Base-by-base conservation (phyloP, 2,797 vertebrate species). In the Diglossa cyanea region DNA sequence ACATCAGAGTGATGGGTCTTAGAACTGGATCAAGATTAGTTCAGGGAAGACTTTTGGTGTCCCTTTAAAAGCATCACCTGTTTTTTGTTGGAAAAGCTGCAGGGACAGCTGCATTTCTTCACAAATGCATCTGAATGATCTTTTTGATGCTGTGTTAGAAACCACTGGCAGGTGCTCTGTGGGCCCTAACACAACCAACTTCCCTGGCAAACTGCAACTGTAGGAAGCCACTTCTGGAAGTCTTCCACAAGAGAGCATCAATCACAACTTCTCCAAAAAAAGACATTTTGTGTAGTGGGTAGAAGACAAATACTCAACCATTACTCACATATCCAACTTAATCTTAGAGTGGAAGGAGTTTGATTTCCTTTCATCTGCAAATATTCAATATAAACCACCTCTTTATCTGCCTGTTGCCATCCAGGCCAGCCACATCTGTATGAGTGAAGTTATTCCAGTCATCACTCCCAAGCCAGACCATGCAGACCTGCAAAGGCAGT, bases 21-120 rank as follows among this genome's bases (percentile, higher is more conserved):
- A 33, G 35, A 75, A 30, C 8, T 1, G 15, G 15, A 33, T 6
- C 0, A 0, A 31, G 20, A 17, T 2, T 2, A 11, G 7, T 8
- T 55, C 37, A 53, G 31, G 33, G 30, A 55, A 63, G 37, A 42
- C 3, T 58, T 50, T 26, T 26, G 30, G 18, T 25, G 19, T 48
- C 30, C 20, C 37, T 76, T 51, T 25, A 31, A 68, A 79, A 79
- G 26, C 23, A 28, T 14, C 1, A 1, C 8, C 14, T n/a, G 0
- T 2, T 31, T 35, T 67, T n/a, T 83, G 39, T 3, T 30, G 44
- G 81, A 70, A 47, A 79, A 71, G 37, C 51, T 72, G 51, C 35
- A 74, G 16, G 50, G 44, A 15, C 17, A 75, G 71, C 48, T 70
- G 26, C 33, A 19, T 63, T 58, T 76, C 62, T 53, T 86, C 15